Percentiles rank a stretch among this genome's conserved stretches.
These are phyloP conservation scores for Hirtodrosophila histrioides DNA, from an alignment of 2,888 invertebrate species.

Conservation along the genomic window DNA sequence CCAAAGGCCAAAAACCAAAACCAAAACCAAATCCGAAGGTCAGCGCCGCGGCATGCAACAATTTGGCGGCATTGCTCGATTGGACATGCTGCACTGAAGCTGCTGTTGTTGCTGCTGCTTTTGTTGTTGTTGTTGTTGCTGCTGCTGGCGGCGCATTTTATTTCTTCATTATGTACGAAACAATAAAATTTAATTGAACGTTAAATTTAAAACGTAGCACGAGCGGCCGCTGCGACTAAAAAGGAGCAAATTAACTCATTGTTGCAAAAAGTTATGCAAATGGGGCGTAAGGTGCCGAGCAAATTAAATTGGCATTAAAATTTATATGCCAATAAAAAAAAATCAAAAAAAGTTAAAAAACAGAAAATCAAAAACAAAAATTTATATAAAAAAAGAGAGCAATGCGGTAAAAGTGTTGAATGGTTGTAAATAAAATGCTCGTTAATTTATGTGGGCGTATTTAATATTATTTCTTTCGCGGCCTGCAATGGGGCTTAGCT, in stretches of 20 bases:
- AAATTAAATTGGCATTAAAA: slow-evolving; percentile 67
- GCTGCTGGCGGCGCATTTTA: slow-evolving; percentile 56
- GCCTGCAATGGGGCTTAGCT: not conserved
- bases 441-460: slow-evolving; percentile 64
- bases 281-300: slow-evolving; percentile 60
- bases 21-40: slow-evolving; percentile 52
- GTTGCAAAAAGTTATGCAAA: slow-evolving; percentile 68
- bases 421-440: slow-evolving; percentile 60
- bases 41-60: slow-evolving; percentile 52
- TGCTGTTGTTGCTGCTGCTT: slow-evolving; percentile 6
- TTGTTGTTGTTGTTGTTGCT: slow-evolving; percentile 17
- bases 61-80: slow-evolving; percentile 43
- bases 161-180: slow-evolving; percentile 72
- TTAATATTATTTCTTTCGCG: slow-evolving; percentile 20
- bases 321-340: slow-evolving; percentile 59
- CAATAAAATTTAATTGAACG: slow-evolving; percentile 73
- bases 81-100: slow-evolving; percentile 38
- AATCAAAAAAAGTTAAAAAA: slow-evolving; percentile 9
- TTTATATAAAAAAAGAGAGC: slow-evolving; percentile 14
- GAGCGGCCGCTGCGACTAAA: slow-evolving; percentile 45
- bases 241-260: slow-evolving; percentile 66
- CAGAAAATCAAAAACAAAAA: slow-evolving; percentile 11
- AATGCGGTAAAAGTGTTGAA: slow-evolving; percentile 56
- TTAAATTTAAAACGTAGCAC: slow-evolving; percentile 73
- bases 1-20: slow-evolving; percentile 17